Evolutionary conservation across 2,113 vertebrate species (phyloP), one percentile per base, ranked within the genome.

Genomic region (Cyanoderma ruficeps): DNA sequence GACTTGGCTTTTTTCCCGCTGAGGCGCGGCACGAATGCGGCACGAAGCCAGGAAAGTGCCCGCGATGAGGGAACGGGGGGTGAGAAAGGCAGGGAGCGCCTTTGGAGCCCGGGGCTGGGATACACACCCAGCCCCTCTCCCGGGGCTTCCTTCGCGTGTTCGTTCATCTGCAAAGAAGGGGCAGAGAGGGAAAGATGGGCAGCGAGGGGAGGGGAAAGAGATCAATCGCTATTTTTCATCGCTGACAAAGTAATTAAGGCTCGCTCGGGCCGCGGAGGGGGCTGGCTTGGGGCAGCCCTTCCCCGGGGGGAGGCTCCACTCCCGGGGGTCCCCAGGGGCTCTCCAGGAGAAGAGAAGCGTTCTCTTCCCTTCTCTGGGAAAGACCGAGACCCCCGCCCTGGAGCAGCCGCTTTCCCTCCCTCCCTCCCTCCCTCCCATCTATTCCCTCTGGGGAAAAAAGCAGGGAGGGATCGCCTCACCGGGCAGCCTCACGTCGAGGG

Each of bases 141-240:
- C 17, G 9, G 11, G 19, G 31, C 1, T 6, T 35, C 33, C 3
- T 74, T 76, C 79, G 63, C 22, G 42, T 35, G 10, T 97, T 94
- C 89, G 86, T 93, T 97, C 96, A 86, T 97, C 96, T 91, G 67
- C 76, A 75, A 57, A 70, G 56, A 59, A 75, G 23, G 57, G 31
- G 35, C 15, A 44, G 67, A 35, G 42, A 35, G 44, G 44, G 21
- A 83, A 87, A 80, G 94, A 64, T 87, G 96, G 97, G 92, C 97
- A 39, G 46, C 30, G 24, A 74, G 13, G 30, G 27, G 17, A 35
- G 22, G 20, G 23, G 33, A 50, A 93, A 98, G 85, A 98, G 98
- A 99, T 99, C 99, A 98, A 98, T 99, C 97, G 98, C 98, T 97
- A 98, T 99, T 99, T 98, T 99, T 99, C 98, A 98, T 98, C 98